Conservation (phyloP, 2,797 vertebrate species). For the Poliocrania exsul region DNA sequence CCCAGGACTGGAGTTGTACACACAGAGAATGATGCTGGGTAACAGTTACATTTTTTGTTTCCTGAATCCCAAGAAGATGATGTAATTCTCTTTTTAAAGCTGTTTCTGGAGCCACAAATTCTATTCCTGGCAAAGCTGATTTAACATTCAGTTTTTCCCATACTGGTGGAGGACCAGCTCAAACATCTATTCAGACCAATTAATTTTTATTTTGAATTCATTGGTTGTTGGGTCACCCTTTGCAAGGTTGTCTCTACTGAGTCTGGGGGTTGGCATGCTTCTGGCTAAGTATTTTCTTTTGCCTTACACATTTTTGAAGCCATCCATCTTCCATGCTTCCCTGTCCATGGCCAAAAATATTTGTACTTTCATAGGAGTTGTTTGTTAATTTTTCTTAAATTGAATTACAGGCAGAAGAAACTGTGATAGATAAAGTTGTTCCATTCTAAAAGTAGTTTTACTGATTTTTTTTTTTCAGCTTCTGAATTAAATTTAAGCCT, state of each 20-base stretch:
- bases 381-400: too few relatives aligned
- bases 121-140: neutral
- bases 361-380: neutral
- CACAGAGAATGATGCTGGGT: neutral
- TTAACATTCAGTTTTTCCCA: neutral
- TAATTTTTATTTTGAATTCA: neutral
- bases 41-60: neutral
- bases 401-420: neutral
- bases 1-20: neutral
- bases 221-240: neutral
- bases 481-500: conserved; percentile 58
- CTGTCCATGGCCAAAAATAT: neutral
- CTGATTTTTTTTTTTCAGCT: conserved; percentile 42
- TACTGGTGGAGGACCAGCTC: neutral
- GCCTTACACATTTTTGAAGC: neutral
- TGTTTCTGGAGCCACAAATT: neutral
- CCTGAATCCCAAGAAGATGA: neutral
- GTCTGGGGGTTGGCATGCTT: neutral
- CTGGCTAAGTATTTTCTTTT: neutral
- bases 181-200: neutral
- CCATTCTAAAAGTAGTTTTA: conserved; percentile 28
- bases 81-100: conserved; percentile 10
- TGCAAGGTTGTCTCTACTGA: neutral
- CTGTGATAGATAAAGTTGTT: neutral
- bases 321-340: neutral